phyloP scores from a whole-genome alignment of 2,797 vertebrate genomes.

The Nothura maculosa region DNA sequence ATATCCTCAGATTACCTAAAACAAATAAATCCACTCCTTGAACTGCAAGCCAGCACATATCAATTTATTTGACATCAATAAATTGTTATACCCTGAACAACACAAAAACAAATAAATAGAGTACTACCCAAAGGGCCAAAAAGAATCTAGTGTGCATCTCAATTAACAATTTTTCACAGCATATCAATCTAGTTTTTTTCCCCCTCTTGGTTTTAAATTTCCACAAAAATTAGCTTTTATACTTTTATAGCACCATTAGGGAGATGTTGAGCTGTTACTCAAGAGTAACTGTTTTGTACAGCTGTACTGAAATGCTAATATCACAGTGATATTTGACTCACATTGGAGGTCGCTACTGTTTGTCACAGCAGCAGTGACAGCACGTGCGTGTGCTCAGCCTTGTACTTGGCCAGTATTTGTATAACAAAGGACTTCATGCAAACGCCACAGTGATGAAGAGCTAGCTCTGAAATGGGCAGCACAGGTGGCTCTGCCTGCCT shows the following conservation, averaged over 20 bases:
- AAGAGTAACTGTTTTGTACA: not conserved
- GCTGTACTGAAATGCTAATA: not conserved
- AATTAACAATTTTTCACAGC: not conserved
- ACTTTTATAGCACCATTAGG: no score
- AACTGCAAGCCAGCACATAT: no score
- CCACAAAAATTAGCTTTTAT: not conserved
- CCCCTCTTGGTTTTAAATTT: not conserved
- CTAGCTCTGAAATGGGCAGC: not conserved
- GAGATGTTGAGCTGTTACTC: not conserved
- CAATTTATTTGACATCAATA: not conserved
- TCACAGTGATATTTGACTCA: not conserved
- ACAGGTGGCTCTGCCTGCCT: not conserved
- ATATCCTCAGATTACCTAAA: not conserved
- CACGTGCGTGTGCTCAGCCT: not conserved
- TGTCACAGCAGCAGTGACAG: not conserved
- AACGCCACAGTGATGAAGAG: not conserved
- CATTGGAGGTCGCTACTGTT: rapidly evolving
- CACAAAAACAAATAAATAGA: not conserved
- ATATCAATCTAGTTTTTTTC: not conserved
- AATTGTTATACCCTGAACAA: not conserved
- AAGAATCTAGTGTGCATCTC: not conserved
- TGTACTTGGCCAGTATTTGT: not conserved
- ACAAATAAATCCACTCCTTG: not conserved
- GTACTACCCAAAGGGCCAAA: not conserved
- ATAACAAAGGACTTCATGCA: not conserved